Percentiles rank a stretch among this genome's conserved stretches.
Conservation (phyloP, 1,140 invertebrate genomes). For the Anthonomus grandis region DNA sequence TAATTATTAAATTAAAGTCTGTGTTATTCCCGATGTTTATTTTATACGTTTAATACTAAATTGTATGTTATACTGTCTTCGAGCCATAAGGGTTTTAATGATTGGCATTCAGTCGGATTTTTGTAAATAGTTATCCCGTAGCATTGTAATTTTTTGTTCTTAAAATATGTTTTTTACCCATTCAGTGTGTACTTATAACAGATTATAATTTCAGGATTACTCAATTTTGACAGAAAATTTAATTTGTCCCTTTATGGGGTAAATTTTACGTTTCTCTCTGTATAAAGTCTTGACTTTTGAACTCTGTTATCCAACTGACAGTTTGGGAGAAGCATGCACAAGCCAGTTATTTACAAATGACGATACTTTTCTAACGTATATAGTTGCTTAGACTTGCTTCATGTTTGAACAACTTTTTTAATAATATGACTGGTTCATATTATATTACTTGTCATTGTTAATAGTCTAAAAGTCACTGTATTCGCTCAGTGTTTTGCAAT, state of each 20-base stretch:
- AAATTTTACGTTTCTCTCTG: no score
- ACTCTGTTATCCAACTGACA: conserved; percentile 24
- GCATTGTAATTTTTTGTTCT: conserved; percentile 24
- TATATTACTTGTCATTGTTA: no score
- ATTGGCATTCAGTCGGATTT: conserved; percentile 7
- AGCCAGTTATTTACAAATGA: no score
- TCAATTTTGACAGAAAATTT: no score
- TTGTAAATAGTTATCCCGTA: conserved; percentile 34
- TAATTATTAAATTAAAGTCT: no score
- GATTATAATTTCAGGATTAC: conserved; percentile 1
- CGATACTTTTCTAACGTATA: no score
- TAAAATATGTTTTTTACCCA: conserved; percentile 25
- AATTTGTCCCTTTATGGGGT: no score
- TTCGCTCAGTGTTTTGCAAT: no score
- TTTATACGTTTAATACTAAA: background rate
- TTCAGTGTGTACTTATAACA: conserved; percentile 34
- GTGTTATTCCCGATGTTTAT: background rate
- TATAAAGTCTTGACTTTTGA: conserved; percentile 8
- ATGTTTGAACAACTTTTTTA: no score
- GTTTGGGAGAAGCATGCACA: conserved; percentile 21
- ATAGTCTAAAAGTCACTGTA: no score
- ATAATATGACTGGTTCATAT: no score
- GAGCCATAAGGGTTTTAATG: background rate
- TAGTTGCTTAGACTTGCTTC: no score
- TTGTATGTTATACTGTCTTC: background rate